Evolutionary conservation across 2,888 invertebrate genomes (phyloP).

Genomic region (Dryobotodes eremita): DNA sequence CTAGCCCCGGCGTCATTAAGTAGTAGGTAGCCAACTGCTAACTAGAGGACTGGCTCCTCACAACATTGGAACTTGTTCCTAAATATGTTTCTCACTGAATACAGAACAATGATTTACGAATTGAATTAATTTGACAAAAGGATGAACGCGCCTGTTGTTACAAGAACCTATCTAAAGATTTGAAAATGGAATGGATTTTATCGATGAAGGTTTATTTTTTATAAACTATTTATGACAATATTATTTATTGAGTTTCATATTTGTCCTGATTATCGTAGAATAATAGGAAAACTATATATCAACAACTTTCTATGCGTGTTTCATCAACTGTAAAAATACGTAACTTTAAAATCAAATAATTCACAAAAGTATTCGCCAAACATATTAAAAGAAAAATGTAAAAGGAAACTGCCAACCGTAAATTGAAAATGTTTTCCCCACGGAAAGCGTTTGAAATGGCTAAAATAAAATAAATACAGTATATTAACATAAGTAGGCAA

Average conservation of each 20-base stretch:
- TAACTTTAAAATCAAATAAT: background rate
- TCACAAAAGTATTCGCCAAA: background rate
- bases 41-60: slow-evolving; percentile 23
- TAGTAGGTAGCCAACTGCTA: slow-evolving; percentile 33
- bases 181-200: slow-evolving; percentile 6
- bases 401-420: slow-evolving; percentile 8
- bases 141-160: slow-evolving; percentile 3
- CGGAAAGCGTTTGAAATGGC: slow-evolving; percentile 2
- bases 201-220: background rate
- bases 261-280: background rate
- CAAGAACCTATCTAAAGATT: background rate
- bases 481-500: background rate
- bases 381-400: background rate
- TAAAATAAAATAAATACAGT: slow-evolving; percentile 22
- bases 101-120: slow-evolving; percentile 14
- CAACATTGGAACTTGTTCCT: slow-evolving; percentile 13
- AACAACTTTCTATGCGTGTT: background rate
- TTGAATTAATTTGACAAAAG: slow-evolving; percentile 34
- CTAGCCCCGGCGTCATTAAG: slow-evolving; percentile 22
- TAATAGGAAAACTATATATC: background rate
- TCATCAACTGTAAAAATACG: background rate
- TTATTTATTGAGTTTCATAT: background rate
- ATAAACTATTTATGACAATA: background rate
- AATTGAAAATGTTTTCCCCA: slow-evolving; percentile 12
- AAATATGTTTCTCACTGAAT: slow-evolving; percentile 30